phyloP scores from a whole-genome alignment of 2,113 vertebrate genomes.

The Puntigrus tetrazona region DNA sequence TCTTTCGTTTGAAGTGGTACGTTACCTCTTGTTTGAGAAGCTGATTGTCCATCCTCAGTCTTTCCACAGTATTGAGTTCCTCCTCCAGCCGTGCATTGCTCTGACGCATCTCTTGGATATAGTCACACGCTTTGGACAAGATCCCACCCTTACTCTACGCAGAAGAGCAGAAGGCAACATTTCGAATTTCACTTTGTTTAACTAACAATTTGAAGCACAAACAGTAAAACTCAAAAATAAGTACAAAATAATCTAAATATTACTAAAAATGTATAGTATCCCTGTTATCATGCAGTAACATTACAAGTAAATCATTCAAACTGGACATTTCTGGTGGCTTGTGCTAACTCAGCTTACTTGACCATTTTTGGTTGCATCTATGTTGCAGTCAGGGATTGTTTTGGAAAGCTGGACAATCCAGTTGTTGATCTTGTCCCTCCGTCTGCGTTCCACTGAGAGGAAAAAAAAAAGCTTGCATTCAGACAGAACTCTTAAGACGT shows the following conservation, averaged over 20 bases:
- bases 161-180: background rate
- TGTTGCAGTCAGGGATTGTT: slow-evolving; percentile 90
- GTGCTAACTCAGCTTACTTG: slow-evolving; percentile 75
- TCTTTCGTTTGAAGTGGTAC: background rate
- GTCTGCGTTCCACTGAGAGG: slow-evolving; percentile 87
- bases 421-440: slow-evolving; percentile 95
- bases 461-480: background rate
- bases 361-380: slow-evolving; percentile 90
- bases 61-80: slow-evolving; percentile 82
- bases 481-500: background rate
- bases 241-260: too few species aligned
- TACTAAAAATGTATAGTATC: background rate
- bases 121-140: slow-evolving; percentile 94
- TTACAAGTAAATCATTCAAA: background rate
- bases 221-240: too few species aligned
- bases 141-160: slow-evolving; percentile 92
- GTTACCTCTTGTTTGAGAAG: slow-evolving; percentile 86
- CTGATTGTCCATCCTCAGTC: slow-evolving; percentile 88
- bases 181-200: background rate
- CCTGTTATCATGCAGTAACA: background rate
- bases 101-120: slow-evolving; percentile 92
- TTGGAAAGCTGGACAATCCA: slow-evolving; percentile 97
- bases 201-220: too few species aligned
- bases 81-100: slow-evolving; percentile 86
- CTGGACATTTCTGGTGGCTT: background rate